Evolutionary conservation across 1,140 invertebrate species (phyloP), one percentile per base, ranked within the genome.

Genomic region (Protaetia brevitarsis): DNA sequence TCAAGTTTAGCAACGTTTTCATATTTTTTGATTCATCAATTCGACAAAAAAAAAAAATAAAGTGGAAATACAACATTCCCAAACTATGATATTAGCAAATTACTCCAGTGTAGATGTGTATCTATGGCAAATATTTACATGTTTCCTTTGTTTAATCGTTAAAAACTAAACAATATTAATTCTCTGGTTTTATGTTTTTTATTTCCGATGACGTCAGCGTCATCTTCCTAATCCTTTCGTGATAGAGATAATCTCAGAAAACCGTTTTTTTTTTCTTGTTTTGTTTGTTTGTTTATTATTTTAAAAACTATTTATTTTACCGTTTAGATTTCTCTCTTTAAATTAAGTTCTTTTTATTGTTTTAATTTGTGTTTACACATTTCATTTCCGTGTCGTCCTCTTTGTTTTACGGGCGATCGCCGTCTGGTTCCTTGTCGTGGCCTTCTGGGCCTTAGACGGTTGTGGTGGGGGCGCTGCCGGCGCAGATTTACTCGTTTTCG

Each of bases 371-470:
- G 26, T 28, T 27, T n/a, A n/a, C n/a, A 59, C 57, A 59, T 59
- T 29, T 59, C 41, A 63, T 63, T 63, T 63, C 41, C 61, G 29
- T 63, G 61, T 63, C n/a, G n/a, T n/a, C 26, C 61, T 37, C 26
- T 63, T 63, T 16, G 57, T 59, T 59, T 59, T 59, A 59, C 57
- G 57, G 13, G 57, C 30, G 30, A 51, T 58, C 16, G 64, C 23
- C 30, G 64, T 45, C 19, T 58, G 30, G 57, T 65, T 65, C 36
- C 41, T 64, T 19, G 64, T 61, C 16, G 66, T 31, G 60, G 68
- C 66, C 64, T 69, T 59, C 29, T 59, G 65, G 13, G 60, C 60
- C 37, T 72, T 72, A 2, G 19, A 16, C 41, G 41, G 41, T 51
- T 51, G 41, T 26, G 71, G 65, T 19, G 68, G 60, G 7, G 70